Evolutionary conservation across 2,888 invertebrate species (phyloP), one percentile per base, ranked within the genome.

Genomic region (Eudasyphora cyanicolor): DNA sequence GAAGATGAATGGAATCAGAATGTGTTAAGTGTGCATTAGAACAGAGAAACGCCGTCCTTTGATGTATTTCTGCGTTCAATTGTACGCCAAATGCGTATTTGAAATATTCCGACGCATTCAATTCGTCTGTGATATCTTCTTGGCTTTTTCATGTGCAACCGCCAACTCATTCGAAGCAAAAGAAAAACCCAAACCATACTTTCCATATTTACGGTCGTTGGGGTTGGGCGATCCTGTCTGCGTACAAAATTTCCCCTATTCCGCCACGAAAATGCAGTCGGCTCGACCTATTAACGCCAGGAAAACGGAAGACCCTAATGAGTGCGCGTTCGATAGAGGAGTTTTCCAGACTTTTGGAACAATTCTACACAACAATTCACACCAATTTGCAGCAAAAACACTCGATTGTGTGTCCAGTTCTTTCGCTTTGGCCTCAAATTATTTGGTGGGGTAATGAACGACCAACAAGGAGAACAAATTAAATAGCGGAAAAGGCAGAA

Each of bases 1-100:
- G 67, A 67, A 67, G 67, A 67, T 67, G 67, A 67, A 67, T 67
- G 67, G 67, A 42, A 14, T 67, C 67, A 42, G 67, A 67, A 67
- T 67, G 67, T 67, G 67, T 67, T 67, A 67, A 67, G 67, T 67
- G 67, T 67, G 42, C 67, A 67, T 67, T 67, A 67, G 67, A 67
- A 67, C 64, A 64, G 35, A 64, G 10, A 64, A 3, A 17, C 67
- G 67, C 42, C n/a, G 21, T 21, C 42, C 67, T 67, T 67, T 67
- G 67, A 67, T 67, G 67, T 67, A 12, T 17, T 42, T 67, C n/a
- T n/a, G 38, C 38, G 21, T 67, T 67, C 67, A 67, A 67, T 67
- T 67, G 42, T 67, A 38, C 38, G 24, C 42, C 67, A 67, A 67
- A 67, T 67, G 67, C 67, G 35, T 38, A 67, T 67, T 67, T 67